Conservation (phyloP, 1,140 invertebrate species). For the Drosophila prosaltans region DNA sequence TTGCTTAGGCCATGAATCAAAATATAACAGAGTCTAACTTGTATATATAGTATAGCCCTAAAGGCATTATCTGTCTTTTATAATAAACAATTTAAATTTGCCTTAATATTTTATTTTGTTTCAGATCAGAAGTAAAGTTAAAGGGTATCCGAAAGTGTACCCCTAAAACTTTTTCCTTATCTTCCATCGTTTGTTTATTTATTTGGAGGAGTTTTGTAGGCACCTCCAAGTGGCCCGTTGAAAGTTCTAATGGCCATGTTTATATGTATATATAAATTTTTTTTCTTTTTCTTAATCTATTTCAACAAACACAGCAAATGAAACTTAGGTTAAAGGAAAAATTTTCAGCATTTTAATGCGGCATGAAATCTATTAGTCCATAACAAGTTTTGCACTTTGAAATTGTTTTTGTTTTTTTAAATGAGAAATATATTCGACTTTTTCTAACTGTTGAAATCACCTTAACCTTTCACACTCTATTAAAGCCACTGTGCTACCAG, state of each 20-base stretch:
- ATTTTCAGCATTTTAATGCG: background rate
- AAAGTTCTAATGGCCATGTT: constrained; percentile 26
- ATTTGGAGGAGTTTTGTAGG: constrained; percentile 4
- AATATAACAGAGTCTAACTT: no score
- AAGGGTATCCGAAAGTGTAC: no score
- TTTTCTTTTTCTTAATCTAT: no score
- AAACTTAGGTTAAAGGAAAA: background rate
- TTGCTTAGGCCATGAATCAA: no score
- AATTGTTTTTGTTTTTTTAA: background rate
- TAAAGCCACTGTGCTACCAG: constrained; percentile 26
- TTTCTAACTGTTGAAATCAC: constrained; percentile 25
- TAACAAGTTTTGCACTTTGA: constrained; percentile 13
- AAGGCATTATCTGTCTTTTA: no score
- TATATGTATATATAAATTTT: constrained; percentile 40
- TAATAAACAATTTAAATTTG: no score
- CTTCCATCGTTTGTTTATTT: constrained; percentile 35
- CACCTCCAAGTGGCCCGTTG: constrained; percentile 35
- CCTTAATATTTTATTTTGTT: no score
- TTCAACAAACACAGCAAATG: background rate
- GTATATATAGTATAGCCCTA: no score
- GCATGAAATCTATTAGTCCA: background rate
- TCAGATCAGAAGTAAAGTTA: no score
- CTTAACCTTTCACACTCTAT: constrained; percentile 62
- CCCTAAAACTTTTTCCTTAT: constrained; percentile 4
- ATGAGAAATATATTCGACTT: constrained; percentile 10